Evolutionary conservation across 1,140 invertebrate genomes (phyloP).

Genomic region (Rhynchophorus ferrugineus): DNA sequence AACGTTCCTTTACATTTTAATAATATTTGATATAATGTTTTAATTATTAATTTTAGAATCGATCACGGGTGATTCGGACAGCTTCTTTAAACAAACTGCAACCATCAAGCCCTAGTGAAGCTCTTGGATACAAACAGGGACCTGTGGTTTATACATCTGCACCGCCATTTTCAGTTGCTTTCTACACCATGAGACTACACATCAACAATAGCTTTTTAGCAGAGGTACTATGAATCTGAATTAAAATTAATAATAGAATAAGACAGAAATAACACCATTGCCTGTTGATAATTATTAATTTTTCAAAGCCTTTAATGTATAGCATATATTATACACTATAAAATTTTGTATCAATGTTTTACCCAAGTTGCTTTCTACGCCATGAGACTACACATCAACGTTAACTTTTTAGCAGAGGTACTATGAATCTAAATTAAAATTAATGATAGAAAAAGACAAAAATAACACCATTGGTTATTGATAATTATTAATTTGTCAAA

Average conservation of each 20-base stretch:
- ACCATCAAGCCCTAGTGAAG: conserved; percentile 27
- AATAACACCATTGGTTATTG: neutral
- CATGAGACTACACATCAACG: conserved; percentile 31
- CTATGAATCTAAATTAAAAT: too few species aligned
- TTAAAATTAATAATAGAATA: too few species aligned
- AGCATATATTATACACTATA: too few species aligned
- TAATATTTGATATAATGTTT: too few species aligned
- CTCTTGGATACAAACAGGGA: conserved; percentile 28
- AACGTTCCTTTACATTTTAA: too few species aligned
- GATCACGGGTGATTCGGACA: conserved; percentile 13
- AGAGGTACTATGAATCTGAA: too few species aligned
- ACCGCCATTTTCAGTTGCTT: conserved; percentile 35
- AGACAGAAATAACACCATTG: neutral
- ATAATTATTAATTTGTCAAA: conserved; percentile 4
- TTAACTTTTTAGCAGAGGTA: conserved; percentile 32
- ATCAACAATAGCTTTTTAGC: conserved; percentile 32
- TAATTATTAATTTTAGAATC: conserved; percentile 19
- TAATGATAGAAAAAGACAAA: conserved; percentile 6
- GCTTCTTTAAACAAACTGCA: conserved; percentile 10
- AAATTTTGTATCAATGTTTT: too few species aligned
- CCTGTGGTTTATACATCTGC: conserved; percentile 27
- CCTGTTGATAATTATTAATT: conserved; percentile 3
- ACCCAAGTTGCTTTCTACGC: conserved; percentile 30
- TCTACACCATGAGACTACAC: conserved; percentile 32
- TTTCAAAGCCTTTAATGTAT: too few species aligned